These are phyloP conservation scores for Dendrocincla tyrannina DNA, from an alignment of 2,797 vertebrate species.

Conservation along the genomic window DNA sequence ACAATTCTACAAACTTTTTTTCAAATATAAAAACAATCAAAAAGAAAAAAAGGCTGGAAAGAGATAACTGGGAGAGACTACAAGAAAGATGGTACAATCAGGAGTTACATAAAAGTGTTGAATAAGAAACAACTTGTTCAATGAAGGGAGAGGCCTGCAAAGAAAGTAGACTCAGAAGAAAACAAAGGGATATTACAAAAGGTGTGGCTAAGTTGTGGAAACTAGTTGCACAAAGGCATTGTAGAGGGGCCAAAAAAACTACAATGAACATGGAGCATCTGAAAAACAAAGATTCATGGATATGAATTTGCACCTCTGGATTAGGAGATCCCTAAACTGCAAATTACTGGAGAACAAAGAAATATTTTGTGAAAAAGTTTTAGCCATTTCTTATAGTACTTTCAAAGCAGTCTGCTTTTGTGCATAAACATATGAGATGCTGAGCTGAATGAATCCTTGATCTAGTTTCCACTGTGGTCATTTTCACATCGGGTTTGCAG, in stretches of 20 bases:
- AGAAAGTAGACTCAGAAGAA: not conserved
- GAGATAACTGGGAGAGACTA: not conserved
- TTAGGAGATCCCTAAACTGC: not conserved
- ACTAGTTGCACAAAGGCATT: not conserved
- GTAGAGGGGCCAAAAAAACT: not conserved
- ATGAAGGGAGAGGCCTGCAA: not conserved
- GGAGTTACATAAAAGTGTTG: not conserved
- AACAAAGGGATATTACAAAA: not conserved
- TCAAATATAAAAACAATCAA: not conserved
- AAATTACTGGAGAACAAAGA: not conserved
- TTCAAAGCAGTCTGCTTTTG: not conserved
- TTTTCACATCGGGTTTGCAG: not conserved
- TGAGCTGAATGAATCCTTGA: not conserved
- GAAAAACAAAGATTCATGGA: not conserved
- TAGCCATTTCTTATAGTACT: not conserved
- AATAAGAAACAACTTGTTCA: not conserved
- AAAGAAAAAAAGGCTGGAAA: not conserved
- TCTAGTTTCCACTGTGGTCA: not conserved
- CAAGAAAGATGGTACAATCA: not conserved
- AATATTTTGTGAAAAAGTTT: not conserved
- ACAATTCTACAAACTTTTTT: not conserved
- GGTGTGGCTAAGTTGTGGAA: not conserved
- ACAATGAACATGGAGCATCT: not conserved
- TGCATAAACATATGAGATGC: accelerated
- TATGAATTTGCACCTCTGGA: not conserved